Percentiles rank a stretch among this genome's conserved stretches.
Evolutionary conservation across 2,113 vertebrate genomes (phyloP).

Genomic region (Xenopus borealis): DNA sequence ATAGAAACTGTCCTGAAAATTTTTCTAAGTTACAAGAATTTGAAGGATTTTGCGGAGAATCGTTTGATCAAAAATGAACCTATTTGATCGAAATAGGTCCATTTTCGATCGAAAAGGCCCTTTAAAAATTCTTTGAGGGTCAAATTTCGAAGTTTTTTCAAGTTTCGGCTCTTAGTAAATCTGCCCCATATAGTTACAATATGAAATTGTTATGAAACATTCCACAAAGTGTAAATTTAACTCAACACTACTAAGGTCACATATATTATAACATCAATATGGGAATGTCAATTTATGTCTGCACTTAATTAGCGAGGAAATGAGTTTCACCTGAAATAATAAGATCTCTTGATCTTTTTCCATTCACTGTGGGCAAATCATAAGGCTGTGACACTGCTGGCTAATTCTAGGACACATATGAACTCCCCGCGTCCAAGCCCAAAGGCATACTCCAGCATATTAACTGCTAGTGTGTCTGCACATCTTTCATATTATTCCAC

Average conservation of each 20-base stretch:
- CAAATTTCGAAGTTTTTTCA: no score
- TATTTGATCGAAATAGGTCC: no score
- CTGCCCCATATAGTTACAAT: background rate
- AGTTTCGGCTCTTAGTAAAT: no score
- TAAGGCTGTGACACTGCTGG: conserved; percentile 35
- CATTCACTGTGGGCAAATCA: conserved; percentile 42
- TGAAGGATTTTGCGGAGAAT: no score
- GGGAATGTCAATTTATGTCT: conserved; percentile 42
- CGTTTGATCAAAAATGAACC: no score
- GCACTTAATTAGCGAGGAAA: conserved; percentile 43
- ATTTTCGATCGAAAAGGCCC: no score
- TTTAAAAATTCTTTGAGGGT: no score
- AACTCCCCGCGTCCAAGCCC: conserved; percentile 33
- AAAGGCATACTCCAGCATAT: conserved; percentile 26
- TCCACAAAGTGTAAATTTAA: conserved; percentile 14
- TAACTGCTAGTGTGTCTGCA: conserved; percentile 40
- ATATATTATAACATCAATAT: conserved; percentile 44
- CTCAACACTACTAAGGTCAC: conserved; percentile 12
- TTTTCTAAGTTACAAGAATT: no score
- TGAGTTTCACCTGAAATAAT: conserved; percentile 46
- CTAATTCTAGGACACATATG: conserved; percentile 43
- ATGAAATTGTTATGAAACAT: conserved; percentile 4
- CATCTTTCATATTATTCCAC: conserved; percentile 30
- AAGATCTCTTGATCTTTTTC: conserved; percentile 43
- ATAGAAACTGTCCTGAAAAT: no score